These are phyloP conservation scores for Alligator mississippiensis DNA, from an alignment of 2,113 vertebrate genomes.

Conservation along the genomic window DNA sequence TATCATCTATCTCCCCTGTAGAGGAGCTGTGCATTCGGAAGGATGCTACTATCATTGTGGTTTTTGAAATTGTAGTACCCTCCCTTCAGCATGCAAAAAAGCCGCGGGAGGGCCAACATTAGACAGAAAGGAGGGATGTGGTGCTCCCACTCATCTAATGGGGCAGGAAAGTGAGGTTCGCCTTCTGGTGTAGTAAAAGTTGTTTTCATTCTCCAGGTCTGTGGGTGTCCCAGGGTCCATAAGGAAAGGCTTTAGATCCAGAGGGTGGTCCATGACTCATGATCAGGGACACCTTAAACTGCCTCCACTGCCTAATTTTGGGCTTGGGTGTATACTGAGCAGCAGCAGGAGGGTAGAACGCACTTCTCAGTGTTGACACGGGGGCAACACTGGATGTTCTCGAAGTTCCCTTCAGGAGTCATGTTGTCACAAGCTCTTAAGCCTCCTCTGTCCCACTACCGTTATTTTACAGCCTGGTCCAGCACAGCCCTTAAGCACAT, in stretches of 20 bases:
- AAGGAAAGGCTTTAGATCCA: background rate
- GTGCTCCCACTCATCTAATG: background rate
- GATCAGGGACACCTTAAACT: no score
- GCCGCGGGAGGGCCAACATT: fast-evolving
- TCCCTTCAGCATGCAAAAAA: no score
- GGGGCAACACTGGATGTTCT: no score
- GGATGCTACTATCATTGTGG: background rate
- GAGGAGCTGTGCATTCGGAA: background rate
- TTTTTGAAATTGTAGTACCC: background rate
- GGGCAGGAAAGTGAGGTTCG: background rate
- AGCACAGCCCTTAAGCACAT: background rate
- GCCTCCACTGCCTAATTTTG: no score
- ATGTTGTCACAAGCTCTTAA: background rate
- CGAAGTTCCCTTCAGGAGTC: background rate
- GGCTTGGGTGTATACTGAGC: no score
- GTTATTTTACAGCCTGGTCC: background rate
- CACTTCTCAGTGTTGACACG: no score
- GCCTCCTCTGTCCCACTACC: background rate
- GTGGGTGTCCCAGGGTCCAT: background rate
- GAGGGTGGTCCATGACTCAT: background rate
- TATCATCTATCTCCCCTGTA: background rate
- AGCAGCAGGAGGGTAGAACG: no score
- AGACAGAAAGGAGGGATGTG: fast-evolving
- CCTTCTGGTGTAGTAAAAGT: fast-evolving
- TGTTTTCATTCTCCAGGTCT: background rate